Conservation (phyloP, 2,113 vertebrate genomes). For the Charadrius vociferus region DNA sequence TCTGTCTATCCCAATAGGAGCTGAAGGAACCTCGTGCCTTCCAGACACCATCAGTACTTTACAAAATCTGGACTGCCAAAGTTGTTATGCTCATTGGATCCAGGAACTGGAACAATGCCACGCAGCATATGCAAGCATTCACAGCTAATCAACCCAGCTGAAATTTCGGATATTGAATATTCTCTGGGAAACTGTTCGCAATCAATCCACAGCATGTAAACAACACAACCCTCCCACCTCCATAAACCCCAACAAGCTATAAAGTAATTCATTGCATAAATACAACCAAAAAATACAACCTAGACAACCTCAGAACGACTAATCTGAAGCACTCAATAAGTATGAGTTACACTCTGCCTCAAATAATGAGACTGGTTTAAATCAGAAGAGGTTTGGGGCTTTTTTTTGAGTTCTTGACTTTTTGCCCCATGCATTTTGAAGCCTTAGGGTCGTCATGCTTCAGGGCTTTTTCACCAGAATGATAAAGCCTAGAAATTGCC, state of each 20-base stretch:
- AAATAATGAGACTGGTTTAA: background rate
- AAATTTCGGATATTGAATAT: conserved; percentile 35
- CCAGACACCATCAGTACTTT: background rate
- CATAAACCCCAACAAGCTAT: background rate
- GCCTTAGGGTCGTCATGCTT: background rate
- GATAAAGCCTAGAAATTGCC: fast-evolving
- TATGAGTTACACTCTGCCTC: background rate
- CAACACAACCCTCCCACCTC: conserved; percentile 29
- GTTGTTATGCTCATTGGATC: background rate
- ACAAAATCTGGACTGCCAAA: background rate
- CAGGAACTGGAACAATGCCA: conserved; percentile 48
- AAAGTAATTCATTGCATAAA: background rate
- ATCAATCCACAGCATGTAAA: conserved; percentile 52
- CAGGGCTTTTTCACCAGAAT: background rate
- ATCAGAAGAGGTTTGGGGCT: background rate
- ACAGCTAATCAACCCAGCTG: conserved; percentile 54
- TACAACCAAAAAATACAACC: background rate
- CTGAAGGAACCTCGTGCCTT: background rate
- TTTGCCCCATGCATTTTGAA: background rate
- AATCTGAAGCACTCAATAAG: background rate
- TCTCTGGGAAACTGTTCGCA: conserved; percentile 3
- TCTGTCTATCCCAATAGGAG: background rate
- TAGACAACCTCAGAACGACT: background rate
- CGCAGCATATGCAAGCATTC: conserved; percentile 47
- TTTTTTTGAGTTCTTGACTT: background rate